Evolutionary conservation across 2,113 vertebrate genomes (phyloP), one percentile per base, ranked within the genome.

Genomic region (Verasper variegatus): DNA sequence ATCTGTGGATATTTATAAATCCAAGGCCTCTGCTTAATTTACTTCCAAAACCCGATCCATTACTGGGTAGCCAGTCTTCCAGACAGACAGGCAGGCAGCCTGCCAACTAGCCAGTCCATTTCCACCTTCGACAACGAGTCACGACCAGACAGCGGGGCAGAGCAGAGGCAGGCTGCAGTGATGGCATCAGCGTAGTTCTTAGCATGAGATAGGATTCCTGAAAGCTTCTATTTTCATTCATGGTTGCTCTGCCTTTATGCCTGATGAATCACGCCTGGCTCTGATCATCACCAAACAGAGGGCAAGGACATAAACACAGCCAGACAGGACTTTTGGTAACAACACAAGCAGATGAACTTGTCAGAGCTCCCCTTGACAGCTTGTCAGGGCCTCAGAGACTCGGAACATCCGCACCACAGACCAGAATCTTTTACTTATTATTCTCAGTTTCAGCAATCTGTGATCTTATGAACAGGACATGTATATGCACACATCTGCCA

Each of bases 141-240:
- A 5, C 62, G 51, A 71, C 21, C 35, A 54, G 49, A 56, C 65
- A 56, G 71, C 51, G 51, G 78, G 75, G 71, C 45, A 40, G 76
- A 73, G 80, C 77, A 63, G 51, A 54, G 51, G 51, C 51, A 54
- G 51, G 63, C 74, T 71, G 31, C 67, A 63, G 56, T 4, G 56
- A 27, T 56, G 21, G 54, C 54, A 77, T 27, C 65, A 68, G 54
- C 10, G 2, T 78, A 85, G 86, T 87, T 93, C 91, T 92, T 88
- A 91, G 86, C 88, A 83, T 31, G 73, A 92, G 91, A 93, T 91
- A 94, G 87, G 87, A 89, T 92, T 91, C 90, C 87, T 93, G 91
- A 92, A 94, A 94, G 92, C 92, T 89, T 93, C 93, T 94, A 93
- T 93, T 94, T 94, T 92, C 86, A 92, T 91, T 90, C 78, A 84